Percentiles rank a stretch among this genome's conserved stretches.
phyloP scores from a whole-genome alignment of 2,888 invertebrate species.

The Eucera pruinosa region DNA sequence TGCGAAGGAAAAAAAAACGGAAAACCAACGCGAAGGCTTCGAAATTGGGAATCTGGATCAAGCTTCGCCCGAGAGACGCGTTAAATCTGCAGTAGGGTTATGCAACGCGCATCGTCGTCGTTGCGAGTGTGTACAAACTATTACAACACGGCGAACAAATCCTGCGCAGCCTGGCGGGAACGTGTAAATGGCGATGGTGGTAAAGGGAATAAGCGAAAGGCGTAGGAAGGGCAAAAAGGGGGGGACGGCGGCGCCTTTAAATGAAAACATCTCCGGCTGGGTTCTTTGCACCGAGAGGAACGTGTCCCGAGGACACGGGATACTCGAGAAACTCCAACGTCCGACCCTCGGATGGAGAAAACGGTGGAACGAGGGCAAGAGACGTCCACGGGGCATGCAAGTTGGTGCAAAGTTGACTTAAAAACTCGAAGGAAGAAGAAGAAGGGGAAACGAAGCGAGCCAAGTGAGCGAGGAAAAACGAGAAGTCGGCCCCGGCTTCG shows the following conservation, averaged over 20 bases:
- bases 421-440: constrained; percentile 46
- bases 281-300: constrained; percentile 18
- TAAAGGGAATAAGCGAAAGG: neutral
- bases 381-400: constrained; percentile 58
- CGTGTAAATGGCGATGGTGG: constrained; percentile 36
- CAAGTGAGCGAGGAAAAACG: constrained; percentile 16
- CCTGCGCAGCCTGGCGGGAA: constrained; percentile 35
- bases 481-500: neutral
- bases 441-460: constrained; percentile 3
- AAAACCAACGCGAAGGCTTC: too few relatives aligned
- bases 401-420: constrained; percentile 66
- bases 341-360: constrained; percentile 6
- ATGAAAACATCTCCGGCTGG: constrained; percentile 60
- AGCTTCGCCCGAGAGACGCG: too few relatives aligned
- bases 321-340: constrained; percentile 35
- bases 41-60: constrained; percentile 18
- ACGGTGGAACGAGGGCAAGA: constrained; percentile 53
- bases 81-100: too few relatives aligned
- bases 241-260: constrained; percentile 35
- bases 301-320: constrained; percentile 48
- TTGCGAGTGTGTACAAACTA: constrained; percentile 33
- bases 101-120: neutral
- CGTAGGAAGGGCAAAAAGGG: too few relatives aligned
- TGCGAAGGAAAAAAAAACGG: too few relatives aligned
- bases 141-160: constrained; percentile 53